These are phyloP conservation scores for Passer montanus DNA, from an alignment of 2,113 vertebrate genomes.

Conservation along the genomic window DNA sequence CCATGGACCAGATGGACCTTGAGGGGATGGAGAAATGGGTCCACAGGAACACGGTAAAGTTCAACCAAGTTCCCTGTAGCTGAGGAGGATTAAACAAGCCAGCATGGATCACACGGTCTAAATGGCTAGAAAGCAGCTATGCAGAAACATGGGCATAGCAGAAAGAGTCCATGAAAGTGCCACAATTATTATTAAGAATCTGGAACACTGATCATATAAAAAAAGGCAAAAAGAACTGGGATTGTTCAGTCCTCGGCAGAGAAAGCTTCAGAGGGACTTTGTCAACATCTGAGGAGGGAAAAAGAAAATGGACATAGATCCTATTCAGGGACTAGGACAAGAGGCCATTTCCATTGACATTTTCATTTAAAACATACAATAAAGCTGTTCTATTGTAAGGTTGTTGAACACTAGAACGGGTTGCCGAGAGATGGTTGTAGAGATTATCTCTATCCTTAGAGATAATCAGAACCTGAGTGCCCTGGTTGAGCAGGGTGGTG, in stretches of 20 bases:
- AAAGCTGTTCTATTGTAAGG: not conserved
- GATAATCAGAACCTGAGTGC: not conserved
- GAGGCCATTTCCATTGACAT: not conserved
- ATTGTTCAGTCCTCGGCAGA: not conserved
- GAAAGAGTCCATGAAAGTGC: not conserved
- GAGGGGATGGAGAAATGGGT: not conserved
- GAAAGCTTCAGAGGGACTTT: not conserved
- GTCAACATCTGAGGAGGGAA: not conserved
- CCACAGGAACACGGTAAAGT: accelerated
- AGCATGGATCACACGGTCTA: not conserved
- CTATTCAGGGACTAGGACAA: not conserved
- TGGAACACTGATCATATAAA: not conserved
- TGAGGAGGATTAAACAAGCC: not conserved
- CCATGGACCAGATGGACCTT: not conserved
- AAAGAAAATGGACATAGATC: not conserved
- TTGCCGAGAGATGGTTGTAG: not conserved
- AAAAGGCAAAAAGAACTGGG: not conserved
- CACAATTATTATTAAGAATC: not conserved
- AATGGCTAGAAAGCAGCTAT: not conserved
- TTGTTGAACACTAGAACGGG: not conserved
- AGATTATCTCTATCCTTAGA: not conserved
- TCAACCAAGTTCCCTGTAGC: not conserved
- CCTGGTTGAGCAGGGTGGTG: not conserved
- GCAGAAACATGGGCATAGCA: not conserved
- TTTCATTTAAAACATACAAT: not conserved